Evolutionary conservation across 2,888 invertebrate species (phyloP).

Genomic region (Pseudococcus viburni): DNA sequence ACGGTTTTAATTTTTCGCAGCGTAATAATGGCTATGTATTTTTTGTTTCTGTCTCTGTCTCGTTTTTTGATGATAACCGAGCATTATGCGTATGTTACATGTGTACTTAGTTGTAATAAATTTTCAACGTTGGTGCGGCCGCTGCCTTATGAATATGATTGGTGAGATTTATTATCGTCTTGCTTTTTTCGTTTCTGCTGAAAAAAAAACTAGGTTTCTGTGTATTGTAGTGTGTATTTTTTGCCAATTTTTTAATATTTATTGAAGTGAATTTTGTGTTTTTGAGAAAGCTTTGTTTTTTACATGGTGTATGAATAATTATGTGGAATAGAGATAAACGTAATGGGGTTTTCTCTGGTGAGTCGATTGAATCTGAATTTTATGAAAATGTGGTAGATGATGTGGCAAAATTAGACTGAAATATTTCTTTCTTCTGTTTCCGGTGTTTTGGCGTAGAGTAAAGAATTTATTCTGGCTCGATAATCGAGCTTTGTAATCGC

Average conservation of each 20-base stretch:
- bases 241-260: background rate
- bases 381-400: too few relatives aligned
- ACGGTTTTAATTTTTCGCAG: slow-evolving; percentile 12
- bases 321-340: too few relatives aligned
- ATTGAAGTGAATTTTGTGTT: background rate
- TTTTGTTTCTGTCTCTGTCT: background rate
- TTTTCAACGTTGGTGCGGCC: background rate
- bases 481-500: too few relatives aligned
- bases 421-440: too few relatives aligned
- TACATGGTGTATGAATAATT: too few relatives aligned
- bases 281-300: too few relatives aligned
- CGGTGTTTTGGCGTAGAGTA: too few relatives aligned
- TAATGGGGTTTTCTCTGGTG: too few relatives aligned
- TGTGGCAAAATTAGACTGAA: too few relatives aligned
- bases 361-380: too few relatives aligned
- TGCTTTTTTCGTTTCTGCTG: background rate
- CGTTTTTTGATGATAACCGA: background rate
- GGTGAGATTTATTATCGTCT: slow-evolving; percentile 27
- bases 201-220: background rate
- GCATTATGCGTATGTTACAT: background rate
- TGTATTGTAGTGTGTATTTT: background rate
- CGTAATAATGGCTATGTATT: background rate
- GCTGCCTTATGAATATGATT: background rate
- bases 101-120: slow-evolving; percentile 6
- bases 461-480: too few relatives aligned